Percentiles rank a stretch among this genome's conserved stretches.
phyloP scores from a whole-genome alignment of 2,888 invertebrate species.

The Torymus tubicola region DNA sequence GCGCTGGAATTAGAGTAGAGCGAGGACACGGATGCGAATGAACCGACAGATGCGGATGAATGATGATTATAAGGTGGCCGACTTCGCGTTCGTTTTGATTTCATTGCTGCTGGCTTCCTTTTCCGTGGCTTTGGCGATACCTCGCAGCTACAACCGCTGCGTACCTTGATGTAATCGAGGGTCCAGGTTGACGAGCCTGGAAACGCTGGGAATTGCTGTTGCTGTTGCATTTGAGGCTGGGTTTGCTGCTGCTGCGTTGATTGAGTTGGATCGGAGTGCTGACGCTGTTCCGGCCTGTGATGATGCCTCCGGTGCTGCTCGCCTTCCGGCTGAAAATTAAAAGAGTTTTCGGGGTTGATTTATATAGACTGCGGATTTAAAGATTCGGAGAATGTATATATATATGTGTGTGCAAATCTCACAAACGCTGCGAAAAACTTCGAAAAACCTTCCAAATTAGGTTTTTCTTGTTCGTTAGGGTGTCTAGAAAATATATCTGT shows the following conservation, averaged over 20 bases:
- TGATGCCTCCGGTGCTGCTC: slow-evolving; percentile 72
- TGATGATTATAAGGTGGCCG: slow-evolving; percentile 15
- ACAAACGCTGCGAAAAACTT: no score
- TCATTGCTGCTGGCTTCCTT: slow-evolving; percentile 63
- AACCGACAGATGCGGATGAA: no score
- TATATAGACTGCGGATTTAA: no score
- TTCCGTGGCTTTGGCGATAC: slow-evolving; percentile 81
- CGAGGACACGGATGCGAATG: no score
- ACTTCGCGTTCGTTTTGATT: slow-evolving; percentile 68
- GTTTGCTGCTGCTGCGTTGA: no score
- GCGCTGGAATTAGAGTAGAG: slow-evolving; percentile 58
- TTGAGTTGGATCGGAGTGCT: no score
- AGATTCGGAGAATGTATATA: no score
- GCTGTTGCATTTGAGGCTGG: no score
- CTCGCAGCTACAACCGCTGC: slow-evolving; percentile 91
- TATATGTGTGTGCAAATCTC: no score
- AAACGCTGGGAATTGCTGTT: slow-evolving; percentile 75
- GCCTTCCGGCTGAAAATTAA: slow-evolving; percentile 66
- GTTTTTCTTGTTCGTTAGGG: no score
- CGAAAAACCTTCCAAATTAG: no score
- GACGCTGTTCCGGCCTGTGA: slow-evolving; percentile 68
- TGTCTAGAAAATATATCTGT: no score
- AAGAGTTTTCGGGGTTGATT: not conserved
- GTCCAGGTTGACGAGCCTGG: slow-evolving; percentile 81
- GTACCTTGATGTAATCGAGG: slow-evolving; percentile 88